A percentile compares a stretch with the other conserved stretches of the same genome.
These are phyloP conservation scores for Tapirus terrestris DNA, from an alignment of 2,113 vertebrate species.

Conservation along the genomic window DNA sequence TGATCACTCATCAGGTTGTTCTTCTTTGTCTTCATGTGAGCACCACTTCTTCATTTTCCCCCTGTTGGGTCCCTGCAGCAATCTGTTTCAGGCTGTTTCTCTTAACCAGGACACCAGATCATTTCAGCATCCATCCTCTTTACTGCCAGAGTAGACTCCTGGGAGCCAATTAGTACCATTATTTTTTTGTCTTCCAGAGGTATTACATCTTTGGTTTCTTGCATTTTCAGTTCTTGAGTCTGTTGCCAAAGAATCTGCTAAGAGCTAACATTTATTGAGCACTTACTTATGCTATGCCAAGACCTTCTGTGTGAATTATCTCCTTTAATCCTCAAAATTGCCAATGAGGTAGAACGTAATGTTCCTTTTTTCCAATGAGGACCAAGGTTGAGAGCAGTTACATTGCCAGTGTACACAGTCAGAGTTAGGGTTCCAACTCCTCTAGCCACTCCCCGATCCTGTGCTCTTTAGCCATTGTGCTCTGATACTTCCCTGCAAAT, in stretches of 20 bases:
- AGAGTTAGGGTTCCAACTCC: background rate
- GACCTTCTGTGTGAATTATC: background rate
- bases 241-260: conserved; percentile 29
- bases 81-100: background rate
- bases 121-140: background rate
- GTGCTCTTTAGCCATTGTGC: background rate
- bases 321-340: background rate
- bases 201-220: conserved; percentile 21
- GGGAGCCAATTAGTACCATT: conserved; percentile 26
- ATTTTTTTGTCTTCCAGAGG: background rate
- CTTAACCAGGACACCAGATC: background rate
- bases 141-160: background rate
- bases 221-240: background rate
- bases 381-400: background rate
- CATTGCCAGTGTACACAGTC: no score
- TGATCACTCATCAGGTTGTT: background rate
- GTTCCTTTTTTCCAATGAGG: background rate
- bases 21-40: background rate
- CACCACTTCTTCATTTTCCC: background rate
- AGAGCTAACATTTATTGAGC: background rate
- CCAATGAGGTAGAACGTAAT: background rate
- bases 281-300: background rate
- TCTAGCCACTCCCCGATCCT: background rate
- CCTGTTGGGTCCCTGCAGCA: background rate
- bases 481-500: background rate